phyloP scores from a whole-genome alignment of 2,888 invertebrate genomes.

The Epicampocera succincta region DNA sequence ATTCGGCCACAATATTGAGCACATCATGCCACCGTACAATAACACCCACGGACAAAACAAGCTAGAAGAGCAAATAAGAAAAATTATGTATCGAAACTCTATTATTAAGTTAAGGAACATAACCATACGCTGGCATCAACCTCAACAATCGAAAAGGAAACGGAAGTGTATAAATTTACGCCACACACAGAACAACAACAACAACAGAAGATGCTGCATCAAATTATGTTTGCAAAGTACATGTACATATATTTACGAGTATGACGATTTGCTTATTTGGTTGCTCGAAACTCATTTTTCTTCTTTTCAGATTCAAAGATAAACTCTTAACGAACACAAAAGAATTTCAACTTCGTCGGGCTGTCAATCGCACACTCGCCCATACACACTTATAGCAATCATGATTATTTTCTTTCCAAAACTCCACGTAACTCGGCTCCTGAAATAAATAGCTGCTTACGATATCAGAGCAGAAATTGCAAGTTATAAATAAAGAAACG shows the following conservation, averaged over 20 bases:
- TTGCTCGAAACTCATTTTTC: background rate
- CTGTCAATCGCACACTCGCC: slow-evolving; percentile 24
- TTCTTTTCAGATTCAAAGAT: slow-evolving; percentile 1
- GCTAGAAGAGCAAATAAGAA: slow-evolving; percentile 26
- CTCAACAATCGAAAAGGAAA: slow-evolving; percentile 45
- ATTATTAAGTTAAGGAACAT: slow-evolving; percentile 1
- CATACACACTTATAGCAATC: slow-evolving; percentile 55
- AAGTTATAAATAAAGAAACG: background rate
- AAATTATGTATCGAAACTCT: slow-evolving; percentile 36
- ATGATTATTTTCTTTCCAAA: slow-evolving; percentile 48
- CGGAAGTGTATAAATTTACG: slow-evolving; percentile 70
- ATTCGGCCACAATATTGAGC: too few species aligned
- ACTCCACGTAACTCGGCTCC: slow-evolving; percentile 47
- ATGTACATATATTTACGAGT: background rate
- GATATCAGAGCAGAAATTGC: slow-evolving; percentile 18
- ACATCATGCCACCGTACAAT: slow-evolving; percentile 18
- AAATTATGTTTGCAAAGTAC: slow-evolving; percentile 8
- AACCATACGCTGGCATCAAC: slow-evolving; percentile 2
- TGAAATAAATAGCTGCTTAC: slow-evolving; percentile 36
- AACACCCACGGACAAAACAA: slow-evolving; percentile 5
- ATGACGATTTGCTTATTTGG: background rate
- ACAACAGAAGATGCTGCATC: background rate
- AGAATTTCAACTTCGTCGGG: slow-evolving; percentile 8
- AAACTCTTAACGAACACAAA: slow-evolving; percentile 6
- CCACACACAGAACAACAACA: slow-evolving; percentile 31